Base-by-base conservation (phyloP, 2,888 invertebrate genomes). In the Baronia brevicornis region DNA sequence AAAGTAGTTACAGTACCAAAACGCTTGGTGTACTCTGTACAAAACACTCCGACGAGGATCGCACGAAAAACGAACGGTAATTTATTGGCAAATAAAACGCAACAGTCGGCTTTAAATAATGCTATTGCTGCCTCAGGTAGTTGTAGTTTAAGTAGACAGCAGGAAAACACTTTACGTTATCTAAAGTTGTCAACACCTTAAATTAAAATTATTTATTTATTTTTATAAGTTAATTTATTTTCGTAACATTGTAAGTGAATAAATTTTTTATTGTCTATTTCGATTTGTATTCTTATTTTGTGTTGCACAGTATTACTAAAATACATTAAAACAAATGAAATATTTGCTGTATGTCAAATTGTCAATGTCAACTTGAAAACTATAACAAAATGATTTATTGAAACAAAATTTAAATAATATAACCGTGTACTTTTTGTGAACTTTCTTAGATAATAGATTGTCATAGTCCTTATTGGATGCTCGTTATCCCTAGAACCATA, bases 21-120 rank as follows among this genome's bases (percentile, higher is more conserved):
- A 19, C 61, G 2, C 35, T 47, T 28, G 28, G 47, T 5, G 35
- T 68, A 3, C 5, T 50, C 53, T 0, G 28, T 61, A 0, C 51
- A 55, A 36, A 52, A 56, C 21, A 39, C 50, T 10, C 49, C 62
- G 1, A 30, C 48, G 1, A 53, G 39, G 11, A 30, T 39, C 24
- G 33, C 15, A 0, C 33, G 38, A 12, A 39, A 18, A 28, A 31
- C 43, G 30, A 14, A 45, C 41, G 45, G 55, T 9, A 46, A 56
- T 5, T 46, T 46, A 7, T 42, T 63, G 37, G 57, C 62, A 0
- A 63, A 67, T 11, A 38, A 52, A 1, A 46, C 64, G 2, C 61
- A 51, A 25, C 51, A 61, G 17, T 51, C 60, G 0, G 66, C 65
- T 0, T 35, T 66, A 1, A 55, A 63, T 21, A 70, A 55, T 32